Evolutionary conservation across 2,888 invertebrate species (phyloP).

Genomic region (Syrista parreyssii): DNA sequence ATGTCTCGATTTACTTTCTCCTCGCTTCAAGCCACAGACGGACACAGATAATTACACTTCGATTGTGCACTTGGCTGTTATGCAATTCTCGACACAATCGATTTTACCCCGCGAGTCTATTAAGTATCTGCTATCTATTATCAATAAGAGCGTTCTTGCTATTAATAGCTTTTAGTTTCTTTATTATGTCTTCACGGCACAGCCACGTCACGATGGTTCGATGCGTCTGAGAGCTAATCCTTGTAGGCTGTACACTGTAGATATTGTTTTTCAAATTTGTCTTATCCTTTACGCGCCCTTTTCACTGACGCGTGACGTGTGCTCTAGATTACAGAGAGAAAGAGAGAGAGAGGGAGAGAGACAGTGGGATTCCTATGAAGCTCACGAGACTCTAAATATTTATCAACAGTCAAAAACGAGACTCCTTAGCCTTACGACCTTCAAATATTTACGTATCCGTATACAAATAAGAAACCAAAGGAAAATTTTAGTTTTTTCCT

Average conservation of each 20-base stretch:
- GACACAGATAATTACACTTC: neutral
- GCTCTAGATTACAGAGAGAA: neutral
- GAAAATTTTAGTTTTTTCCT: neutral
- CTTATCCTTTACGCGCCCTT: neutral
- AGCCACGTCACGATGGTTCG: neutral
- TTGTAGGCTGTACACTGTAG: neutral
- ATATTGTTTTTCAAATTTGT: neutral
- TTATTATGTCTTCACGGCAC: neutral
- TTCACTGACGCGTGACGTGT: neutral
- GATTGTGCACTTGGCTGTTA: neutral
- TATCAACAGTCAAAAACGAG: neutral
- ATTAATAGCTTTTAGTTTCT: neutral
- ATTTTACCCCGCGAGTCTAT: neutral
- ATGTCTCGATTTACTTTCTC: neutral
- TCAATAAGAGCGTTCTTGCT: neutral
- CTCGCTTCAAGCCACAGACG: neutral
- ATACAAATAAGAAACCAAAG: neutral
- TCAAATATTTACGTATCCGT: neutral
- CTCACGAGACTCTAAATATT: neutral
- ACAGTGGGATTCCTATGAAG: neutral
- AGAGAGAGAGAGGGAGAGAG: too few relatives aligned
- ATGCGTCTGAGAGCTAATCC: neutral
- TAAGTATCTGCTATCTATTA: neutral
- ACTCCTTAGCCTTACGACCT: neutral
- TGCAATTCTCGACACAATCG: neutral